These are phyloP conservation scores for Psilopsiagon aurifrons DNA, from an alignment of 2,113 vertebrate genomes.

Conservation along the genomic window DNA sequence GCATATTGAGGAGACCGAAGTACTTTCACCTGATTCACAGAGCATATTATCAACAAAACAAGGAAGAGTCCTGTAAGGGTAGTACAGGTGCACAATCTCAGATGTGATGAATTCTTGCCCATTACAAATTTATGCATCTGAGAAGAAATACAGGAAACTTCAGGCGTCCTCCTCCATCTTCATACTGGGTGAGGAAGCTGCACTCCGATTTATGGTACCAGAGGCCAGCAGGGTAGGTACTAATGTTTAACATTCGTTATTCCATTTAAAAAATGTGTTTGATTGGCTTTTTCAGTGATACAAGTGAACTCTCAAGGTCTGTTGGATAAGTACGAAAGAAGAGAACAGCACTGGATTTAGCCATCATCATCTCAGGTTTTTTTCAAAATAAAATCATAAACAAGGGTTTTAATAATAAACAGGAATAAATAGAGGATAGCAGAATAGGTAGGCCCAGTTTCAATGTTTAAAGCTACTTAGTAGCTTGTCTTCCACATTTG, in stretches of 20 bases:
- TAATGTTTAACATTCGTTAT: not conserved
- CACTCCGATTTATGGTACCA: not conserved
- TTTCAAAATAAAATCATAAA: not conserved
- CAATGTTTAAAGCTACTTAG: not conserved
- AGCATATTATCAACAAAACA: not conserved
- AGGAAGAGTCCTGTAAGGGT: not conserved
- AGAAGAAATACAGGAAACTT: not conserved
- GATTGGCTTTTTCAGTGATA: not conserved
- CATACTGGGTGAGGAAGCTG: not conserved
- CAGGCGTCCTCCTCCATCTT: not conserved
- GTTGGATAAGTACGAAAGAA: not conserved
- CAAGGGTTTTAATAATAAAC: not conserved
- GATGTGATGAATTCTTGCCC: not conserved
- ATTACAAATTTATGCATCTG: not conserved
- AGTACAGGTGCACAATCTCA: not conserved
- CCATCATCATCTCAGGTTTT: not conserved
- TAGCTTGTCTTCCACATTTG: not conserved
- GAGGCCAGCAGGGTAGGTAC: not conserved
- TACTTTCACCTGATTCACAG: not conserved
- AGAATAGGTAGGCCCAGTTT: not conserved
- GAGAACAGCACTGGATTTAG: not conserved
- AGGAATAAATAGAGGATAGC: not conserved
- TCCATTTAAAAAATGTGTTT: not conserved
- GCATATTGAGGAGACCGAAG: not conserved
- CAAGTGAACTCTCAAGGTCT: not conserved